Conservation (phyloP, 2,113 vertebrate species). For the Tauraco erythrolophus region DNA sequence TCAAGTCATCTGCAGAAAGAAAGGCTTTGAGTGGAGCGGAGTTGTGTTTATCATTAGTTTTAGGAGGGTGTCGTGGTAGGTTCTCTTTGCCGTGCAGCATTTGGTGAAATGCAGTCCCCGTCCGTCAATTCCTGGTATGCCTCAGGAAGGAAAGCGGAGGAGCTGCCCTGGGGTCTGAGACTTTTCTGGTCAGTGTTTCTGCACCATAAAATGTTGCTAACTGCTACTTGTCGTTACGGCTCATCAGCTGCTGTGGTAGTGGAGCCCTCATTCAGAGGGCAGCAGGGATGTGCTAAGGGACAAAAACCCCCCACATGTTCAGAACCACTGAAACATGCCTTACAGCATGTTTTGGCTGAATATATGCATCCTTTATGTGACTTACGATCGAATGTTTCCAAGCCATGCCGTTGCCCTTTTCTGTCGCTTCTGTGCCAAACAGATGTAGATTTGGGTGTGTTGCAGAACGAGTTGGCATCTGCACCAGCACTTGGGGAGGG, state of each 20-base stretch:
- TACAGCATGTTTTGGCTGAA: not conserved
- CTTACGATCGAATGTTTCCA: too few species aligned
- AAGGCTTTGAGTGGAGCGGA: not conserved
- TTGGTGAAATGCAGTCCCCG: not conserved
- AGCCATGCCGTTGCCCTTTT: not conserved
- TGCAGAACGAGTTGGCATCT: not conserved
- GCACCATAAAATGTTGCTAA: not conserved
- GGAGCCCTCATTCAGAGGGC: not conserved
- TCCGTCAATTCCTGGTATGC: not conserved
- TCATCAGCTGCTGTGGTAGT: accelerated
- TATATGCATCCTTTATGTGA: not conserved
- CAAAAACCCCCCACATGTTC: not conserved
- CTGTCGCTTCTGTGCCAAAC: not conserved
- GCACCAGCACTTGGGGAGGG: not conserved
- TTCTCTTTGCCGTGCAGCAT: not conserved
- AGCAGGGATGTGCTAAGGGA: not conserved
- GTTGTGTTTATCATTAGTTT: not conserved
- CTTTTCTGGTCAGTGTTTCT: not conserved
- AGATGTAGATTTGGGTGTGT: not conserved
- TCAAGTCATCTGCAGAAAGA: not conserved
- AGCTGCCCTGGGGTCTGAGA: not conserved
- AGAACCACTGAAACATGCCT: not conserved
- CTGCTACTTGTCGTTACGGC: accelerated
- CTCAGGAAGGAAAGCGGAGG: not conserved
- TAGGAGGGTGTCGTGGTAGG: not conserved